Percentiles rank a stretch among this genome's conserved stretches.
Conservation (phyloP, 2,797 vertebrate species). For the Rhabdophis nuchalis region DNA sequence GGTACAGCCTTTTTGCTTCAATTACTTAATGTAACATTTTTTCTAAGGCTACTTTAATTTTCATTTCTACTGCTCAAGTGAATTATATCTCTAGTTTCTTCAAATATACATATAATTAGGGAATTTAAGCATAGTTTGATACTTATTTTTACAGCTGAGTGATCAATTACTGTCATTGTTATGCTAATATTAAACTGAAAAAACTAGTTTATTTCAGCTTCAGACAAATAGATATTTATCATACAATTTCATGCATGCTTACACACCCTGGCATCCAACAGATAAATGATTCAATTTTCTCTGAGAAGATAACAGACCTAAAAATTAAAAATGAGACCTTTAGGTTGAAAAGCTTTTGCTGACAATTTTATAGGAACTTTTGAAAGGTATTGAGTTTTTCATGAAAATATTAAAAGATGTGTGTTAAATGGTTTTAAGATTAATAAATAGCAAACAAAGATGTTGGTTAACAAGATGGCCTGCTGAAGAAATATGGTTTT, state of each 20-base stretch:
- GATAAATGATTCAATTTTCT: background rate
- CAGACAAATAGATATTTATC: background rate
- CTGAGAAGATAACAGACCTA: background rate
- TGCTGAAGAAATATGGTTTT: background rate
- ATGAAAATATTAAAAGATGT: background rate
- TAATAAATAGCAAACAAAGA: background rate
- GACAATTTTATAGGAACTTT: background rate
- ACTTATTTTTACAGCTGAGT: background rate
- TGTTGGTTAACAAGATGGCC: background rate
- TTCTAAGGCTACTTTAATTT: background rate
- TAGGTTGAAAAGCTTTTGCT: background rate
- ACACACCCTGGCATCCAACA: background rate
- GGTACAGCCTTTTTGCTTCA: background rate
- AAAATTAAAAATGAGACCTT: background rate
- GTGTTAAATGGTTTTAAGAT: background rate
- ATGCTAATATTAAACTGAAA: background rate
- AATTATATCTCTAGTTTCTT: background rate
- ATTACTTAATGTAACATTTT: background rate
- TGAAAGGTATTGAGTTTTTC: background rate
- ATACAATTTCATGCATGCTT: background rate
- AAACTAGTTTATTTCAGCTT: background rate
- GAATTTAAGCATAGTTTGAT: background rate
- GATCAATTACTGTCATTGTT: background rate
- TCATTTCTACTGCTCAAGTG: background rate
- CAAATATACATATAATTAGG: background rate